Conservation (phyloP, 2,113 vertebrate genomes). For the Globicephala melas region DNA sequence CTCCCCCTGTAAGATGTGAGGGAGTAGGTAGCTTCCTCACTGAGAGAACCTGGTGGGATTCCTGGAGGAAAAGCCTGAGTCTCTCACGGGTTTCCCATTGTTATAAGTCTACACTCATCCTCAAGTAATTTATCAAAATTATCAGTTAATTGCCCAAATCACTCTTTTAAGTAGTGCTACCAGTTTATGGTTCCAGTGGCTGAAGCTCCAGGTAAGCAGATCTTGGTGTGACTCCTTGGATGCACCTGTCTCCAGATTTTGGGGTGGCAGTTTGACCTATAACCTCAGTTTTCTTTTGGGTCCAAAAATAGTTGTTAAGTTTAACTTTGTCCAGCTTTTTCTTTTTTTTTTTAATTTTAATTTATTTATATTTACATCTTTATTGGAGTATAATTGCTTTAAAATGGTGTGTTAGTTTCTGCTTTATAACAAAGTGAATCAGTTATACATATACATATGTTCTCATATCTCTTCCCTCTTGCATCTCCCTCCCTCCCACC, state of each 20-base stretch:
- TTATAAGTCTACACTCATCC: not conserved
- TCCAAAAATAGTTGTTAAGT: not conserved
- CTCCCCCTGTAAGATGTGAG: not conserved
- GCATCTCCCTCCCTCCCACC: no score
- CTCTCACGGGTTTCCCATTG: not conserved
- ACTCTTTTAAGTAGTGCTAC: accelerated
- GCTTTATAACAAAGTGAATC: no score
- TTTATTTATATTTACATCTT: no score
- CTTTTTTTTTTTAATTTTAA: not conserved
- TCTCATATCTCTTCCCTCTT: no score
- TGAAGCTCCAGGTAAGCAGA: not conserved
- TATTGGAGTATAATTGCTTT: no score
- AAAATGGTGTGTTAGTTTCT: no score
- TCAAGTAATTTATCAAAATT: not conserved
- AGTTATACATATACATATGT: no score
- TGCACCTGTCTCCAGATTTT: not conserved
- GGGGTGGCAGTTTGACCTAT: not conserved
- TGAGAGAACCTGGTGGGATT: not conserved
- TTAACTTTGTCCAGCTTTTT: not conserved
- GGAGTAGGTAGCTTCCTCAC: not conserved
- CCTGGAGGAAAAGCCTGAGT: not conserved
- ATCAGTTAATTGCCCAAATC: not conserved
- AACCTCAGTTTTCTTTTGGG: not conserved
- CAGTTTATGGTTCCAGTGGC: not conserved
- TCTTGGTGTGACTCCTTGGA: not conserved